Conservation (phyloP, 2,113 vertebrate species). For the Aspiorhynchus laticeps region DNA sequence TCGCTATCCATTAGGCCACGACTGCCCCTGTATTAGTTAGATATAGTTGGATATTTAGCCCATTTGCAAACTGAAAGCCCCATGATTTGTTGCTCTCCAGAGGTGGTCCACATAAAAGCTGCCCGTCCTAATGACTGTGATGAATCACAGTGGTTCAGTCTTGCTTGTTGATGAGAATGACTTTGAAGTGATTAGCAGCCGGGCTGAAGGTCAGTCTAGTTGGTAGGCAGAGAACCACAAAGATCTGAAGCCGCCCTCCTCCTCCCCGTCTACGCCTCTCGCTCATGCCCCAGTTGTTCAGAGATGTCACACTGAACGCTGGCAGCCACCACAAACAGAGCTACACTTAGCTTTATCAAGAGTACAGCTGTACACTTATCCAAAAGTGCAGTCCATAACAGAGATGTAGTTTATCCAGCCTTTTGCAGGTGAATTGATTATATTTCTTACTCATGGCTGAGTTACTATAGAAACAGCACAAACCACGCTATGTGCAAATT, state of each 20-base stretch:
- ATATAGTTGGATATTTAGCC: not conserved
- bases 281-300: conserved; percentile 43
- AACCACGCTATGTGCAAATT: not conserved
- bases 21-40: no score
- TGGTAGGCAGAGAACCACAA: conserved; percentile 31
- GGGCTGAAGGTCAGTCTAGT: conserved; percentile 22
- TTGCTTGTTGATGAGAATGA: conserved; percentile 26
- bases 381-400: not conserved
- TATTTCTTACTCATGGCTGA: not conserved
- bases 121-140: not conserved
- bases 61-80: not conserved
- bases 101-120: not conserved
- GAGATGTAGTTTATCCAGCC: not conserved
- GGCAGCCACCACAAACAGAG: conserved; percentile 26
- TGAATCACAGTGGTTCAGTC: conserved; percentile 9
- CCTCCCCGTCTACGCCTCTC: not conserved
- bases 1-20: no score
- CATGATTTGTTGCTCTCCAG: not conserved
- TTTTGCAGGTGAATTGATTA: not conserved
- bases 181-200: conserved; percentile 34
- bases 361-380: not conserved
- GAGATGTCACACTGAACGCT: conserved; percentile 30
- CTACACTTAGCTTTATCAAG: not conserved
- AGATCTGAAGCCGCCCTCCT: conserved; percentile 22
- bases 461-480: conserved; percentile 5